Evolutionary conservation across 2,113 vertebrate species (phyloP), one percentile per base, ranked within the genome.

Genomic region (Chionomys nivalis): DNA sequence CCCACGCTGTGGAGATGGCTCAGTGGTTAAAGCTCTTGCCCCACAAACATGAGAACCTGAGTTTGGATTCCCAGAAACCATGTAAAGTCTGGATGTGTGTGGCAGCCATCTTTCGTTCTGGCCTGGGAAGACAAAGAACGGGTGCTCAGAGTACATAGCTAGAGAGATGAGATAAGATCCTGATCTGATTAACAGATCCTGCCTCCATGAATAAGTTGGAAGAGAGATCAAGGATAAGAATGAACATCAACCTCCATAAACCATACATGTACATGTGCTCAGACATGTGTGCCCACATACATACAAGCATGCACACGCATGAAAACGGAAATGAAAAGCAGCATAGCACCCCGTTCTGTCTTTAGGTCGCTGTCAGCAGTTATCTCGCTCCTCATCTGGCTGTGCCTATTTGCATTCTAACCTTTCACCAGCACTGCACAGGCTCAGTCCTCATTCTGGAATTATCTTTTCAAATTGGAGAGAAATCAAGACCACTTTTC

Each of bases 371-470:
- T 63, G 14, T 83, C 26, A 28, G 13, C 13, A 83, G n/a, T 14
- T 7, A 26, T 17, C 55, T 17, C 44, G 39, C 13, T 7, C 12
- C 23, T 24, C 3, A 44, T 1, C 31, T n/a, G 85, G 31, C 31
- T 2, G 0, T 39, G 4, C 12, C 76, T 28, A 5, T 58, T 58
- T 5, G 14, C 13, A 7, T 19, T 1, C 11, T 5, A 3, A 4
- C 10, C 28, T 49, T 58, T 33, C 36, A 1, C 52, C 7, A 1
- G 1, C 1, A 26, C 11, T 1, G 28, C 14, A 4, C 26, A 3
- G 19, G 58, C 70, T 44, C 14, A 6, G 3, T 23, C 26, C 39
- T 6, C 0, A 36, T 10, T 24, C 66, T 31, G 52, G 47, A 88
- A 36, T 85, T 5, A 0, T 2, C 0, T 55, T 47, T 65, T 55